A percentile compares a stretch with the other conserved stretches of the same genome.
Conservation (phyloP, 1,140 invertebrate genomes). For the Mycetomoellerius zeteki region DNA sequence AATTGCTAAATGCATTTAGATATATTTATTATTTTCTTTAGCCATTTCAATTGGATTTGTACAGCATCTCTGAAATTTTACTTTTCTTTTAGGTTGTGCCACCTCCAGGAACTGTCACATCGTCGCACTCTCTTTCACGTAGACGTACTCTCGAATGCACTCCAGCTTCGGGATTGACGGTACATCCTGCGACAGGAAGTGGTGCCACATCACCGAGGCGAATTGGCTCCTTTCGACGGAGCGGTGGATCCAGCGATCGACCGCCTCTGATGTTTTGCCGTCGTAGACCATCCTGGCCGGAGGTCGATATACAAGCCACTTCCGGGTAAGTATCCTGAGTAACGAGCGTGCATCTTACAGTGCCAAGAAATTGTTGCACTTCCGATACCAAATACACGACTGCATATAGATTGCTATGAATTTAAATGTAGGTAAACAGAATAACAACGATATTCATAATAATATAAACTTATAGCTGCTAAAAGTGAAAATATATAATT, state of each 20-base stretch:
- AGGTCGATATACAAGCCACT: constrained; percentile 92
- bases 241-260: constrained; percentile 88
- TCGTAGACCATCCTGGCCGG: constrained; percentile 92
- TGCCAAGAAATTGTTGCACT: background rate
- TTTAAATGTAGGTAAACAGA: background rate
- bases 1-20: background rate
- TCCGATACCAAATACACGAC: background rate
- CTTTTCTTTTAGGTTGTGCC: constrained; percentile 86
- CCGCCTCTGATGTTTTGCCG: constrained; percentile 91
- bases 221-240: constrained; percentile 74
- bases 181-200: constrained; percentile 86
- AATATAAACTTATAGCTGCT: background rate
- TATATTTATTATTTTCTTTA: background rate
- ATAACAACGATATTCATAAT: background rate
- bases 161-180: constrained; percentile 75
- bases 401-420: background rate
- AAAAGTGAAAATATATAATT: background rate
- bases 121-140: constrained; percentile 77
- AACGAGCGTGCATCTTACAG: background rate
- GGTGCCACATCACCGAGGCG: constrained; percentile 75
- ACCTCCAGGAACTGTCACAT: constrained; percentile 88
- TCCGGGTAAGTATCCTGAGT: constrained; percentile 89
- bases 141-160: constrained; percentile 81
- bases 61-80: constrained; percentile 7
- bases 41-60: background rate